These are phyloP conservation scores for Rhadina sibilatrix DNA, from an alignment of 2,113 vertebrate genomes.

Conservation along the genomic window DNA sequence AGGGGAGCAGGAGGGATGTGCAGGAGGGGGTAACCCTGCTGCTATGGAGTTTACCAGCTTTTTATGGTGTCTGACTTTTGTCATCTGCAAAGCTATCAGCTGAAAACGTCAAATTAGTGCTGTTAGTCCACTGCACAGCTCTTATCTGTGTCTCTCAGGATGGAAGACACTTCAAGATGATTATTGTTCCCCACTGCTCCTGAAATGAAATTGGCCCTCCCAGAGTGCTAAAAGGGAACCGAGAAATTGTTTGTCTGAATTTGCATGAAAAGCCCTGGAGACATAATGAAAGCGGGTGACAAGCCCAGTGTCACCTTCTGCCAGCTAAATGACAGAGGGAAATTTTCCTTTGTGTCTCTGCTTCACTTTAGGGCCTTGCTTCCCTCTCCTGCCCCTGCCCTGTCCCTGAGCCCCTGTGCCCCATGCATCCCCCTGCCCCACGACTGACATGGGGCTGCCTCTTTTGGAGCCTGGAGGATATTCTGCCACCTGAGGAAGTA, in stretches of 20 bases:
- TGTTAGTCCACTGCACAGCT: constrained; percentile 51
- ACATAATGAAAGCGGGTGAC: constrained; percentile 56
- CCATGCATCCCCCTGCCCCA: background rate
- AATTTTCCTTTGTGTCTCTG: constrained; percentile 13
- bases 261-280: constrained; percentile 69
- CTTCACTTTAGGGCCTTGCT: background rate
- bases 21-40: constrained; percentile 4
- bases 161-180: constrained; percentile 66
- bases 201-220: constrained; percentile 67
- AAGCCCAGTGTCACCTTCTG: constrained; percentile 44
- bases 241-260: constrained; percentile 70
- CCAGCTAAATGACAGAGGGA: background rate
- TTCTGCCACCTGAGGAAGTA: background rate
- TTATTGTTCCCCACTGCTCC: constrained; percentile 55
- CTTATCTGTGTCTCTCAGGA: constrained; percentile 74
- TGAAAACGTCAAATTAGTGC: constrained; percentile 62
- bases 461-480: background rate
- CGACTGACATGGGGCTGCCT: no score
- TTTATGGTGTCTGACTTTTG: constrained; percentile 61
- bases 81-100: constrained; percentile 66
- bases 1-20: background rate
- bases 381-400: background rate
- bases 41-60: constrained; percentile 18
- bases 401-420: rapidly evolving
- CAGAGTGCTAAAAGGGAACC: constrained; percentile 54